Evolutionary conservation across 2,797 vertebrate species (phyloP).

Genomic region (Spinus pinus): DNA sequence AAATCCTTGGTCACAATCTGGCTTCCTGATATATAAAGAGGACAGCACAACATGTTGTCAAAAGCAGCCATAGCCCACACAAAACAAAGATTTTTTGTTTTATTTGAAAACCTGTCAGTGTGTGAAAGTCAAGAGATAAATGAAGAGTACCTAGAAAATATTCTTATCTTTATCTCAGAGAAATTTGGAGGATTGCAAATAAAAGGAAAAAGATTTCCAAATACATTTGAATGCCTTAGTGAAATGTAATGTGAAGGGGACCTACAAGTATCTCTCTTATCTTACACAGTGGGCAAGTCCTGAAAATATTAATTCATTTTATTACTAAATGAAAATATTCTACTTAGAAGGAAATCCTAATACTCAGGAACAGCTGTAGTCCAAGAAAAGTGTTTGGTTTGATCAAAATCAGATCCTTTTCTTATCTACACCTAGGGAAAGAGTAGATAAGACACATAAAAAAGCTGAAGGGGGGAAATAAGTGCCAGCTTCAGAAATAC

Average conservation of each 20-base stretch:
- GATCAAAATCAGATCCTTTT: background rate
- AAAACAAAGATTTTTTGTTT: conserved; percentile 36
- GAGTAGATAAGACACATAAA: background rate
- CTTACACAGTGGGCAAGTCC: background rate
- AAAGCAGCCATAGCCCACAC: background rate
- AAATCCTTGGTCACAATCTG: conserved; percentile 20
- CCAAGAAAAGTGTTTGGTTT: background rate
- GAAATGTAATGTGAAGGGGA: background rate
- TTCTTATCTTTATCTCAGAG: background rate
- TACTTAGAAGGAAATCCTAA: background rate
- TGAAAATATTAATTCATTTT: background rate
- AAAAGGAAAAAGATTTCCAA: background rate
- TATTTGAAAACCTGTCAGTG: background rate
- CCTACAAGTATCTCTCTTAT: background rate
- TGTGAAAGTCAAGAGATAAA: conserved; percentile 2
- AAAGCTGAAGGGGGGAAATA: background rate
- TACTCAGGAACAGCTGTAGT: background rate
- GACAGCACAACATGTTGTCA: conserved; percentile 19
- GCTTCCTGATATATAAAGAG: conserved; percentile 11
- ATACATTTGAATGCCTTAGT: background rate
- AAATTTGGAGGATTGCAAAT: background rate
- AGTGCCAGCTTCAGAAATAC: background rate
- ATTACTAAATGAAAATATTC: background rate
- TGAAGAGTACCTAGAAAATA: background rate
- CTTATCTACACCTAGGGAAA: background rate